Evolutionary conservation across 2,888 invertebrate genomes (phyloP).

Genomic region (Sepioteuthis lessoniana): DNA sequence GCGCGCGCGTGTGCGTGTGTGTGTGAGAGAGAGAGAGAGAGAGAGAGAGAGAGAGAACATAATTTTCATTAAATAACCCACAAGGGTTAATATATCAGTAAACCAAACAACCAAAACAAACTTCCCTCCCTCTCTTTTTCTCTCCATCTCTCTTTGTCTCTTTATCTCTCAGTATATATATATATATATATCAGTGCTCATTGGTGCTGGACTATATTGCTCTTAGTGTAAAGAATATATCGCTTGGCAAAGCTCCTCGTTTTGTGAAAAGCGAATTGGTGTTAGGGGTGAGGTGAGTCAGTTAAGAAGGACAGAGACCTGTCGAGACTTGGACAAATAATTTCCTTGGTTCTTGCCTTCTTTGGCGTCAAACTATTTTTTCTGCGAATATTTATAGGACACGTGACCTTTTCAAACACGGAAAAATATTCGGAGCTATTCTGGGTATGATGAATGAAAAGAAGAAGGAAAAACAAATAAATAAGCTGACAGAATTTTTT

Average conservation of each 20-base stretch:
- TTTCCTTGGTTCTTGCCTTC: background rate
- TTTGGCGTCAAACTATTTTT: background rate
- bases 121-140: too few relatives aligned
- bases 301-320: background rate
- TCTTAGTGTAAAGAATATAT: too few relatives aligned
- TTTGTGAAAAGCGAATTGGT: background rate
- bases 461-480: background rate
- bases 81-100: too few relatives aligned
- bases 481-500: too few relatives aligned
- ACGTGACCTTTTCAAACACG: background rate
- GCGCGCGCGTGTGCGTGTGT: too few relatives aligned
- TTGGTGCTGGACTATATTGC: too few relatives aligned
- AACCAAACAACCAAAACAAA: too few relatives aligned
- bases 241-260: background rate
- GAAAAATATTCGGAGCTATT: background rate
- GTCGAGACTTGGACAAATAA: background rate
- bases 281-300: background rate
- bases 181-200: background rate
- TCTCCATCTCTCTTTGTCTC: too few relatives aligned
- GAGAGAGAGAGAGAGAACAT: too few relatives aligned
- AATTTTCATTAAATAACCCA: too few relatives aligned
- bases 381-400: constrained; percentile 33
- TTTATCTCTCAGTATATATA: too few relatives aligned
- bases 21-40: too few relatives aligned
- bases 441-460: background rate